Evolutionary conservation across 2,113 vertebrate species (phyloP), one percentile per base, ranked within the genome.

Genomic region (Mormyrus iriodes): DNA sequence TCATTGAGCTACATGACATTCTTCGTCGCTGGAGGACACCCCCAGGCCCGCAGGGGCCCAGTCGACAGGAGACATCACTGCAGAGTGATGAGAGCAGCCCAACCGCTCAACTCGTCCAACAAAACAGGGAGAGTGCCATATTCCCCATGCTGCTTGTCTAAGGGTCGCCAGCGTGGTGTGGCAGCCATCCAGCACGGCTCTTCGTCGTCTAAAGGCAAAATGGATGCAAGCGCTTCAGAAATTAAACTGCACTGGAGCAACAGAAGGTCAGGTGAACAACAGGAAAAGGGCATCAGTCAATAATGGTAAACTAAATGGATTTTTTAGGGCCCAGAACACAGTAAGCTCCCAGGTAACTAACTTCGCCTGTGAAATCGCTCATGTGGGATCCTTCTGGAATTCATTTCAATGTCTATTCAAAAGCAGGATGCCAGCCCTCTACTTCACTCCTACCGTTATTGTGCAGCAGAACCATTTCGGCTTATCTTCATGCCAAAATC

Each of bases 241-340:
- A 84, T 65, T 65, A 61, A 42, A 46, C 53, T 61, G 35, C 21
- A 46, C 10, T n/a, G 3, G 21, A 42, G 8, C 35, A 65, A 53
- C 55, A n/a, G 52, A 27, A 87, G 55, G 55, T 48, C 55, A 61
- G 35, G 15, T 87, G 55, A 44, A 44, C 35, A 27, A 42, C 35
- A 44, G 35, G 35, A 55, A n/a, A 87, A 87, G 53, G 86, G n/a
- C 35, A 76, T 35, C 27, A 39, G 31, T 88, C 88, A 88, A 55
- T 79, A 53, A 82, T 42, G 88, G 21, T 24, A 83, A 82, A 82
- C 21, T 53, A 24, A 42, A 52, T 27, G n/a, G 9, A 39, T 83
- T 42, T 19, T 10, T 79, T 10, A n/a, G n/a, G 73, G 42, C 31
- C 27, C 69, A 55, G 51, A 48, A 85, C 48, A 2, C 24, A 13